Percentiles rank a stretch among this genome's conserved stretches.
phyloP scores from a whole-genome alignment of 2,888 invertebrate species.

The Drosophila rellima region DNA sequence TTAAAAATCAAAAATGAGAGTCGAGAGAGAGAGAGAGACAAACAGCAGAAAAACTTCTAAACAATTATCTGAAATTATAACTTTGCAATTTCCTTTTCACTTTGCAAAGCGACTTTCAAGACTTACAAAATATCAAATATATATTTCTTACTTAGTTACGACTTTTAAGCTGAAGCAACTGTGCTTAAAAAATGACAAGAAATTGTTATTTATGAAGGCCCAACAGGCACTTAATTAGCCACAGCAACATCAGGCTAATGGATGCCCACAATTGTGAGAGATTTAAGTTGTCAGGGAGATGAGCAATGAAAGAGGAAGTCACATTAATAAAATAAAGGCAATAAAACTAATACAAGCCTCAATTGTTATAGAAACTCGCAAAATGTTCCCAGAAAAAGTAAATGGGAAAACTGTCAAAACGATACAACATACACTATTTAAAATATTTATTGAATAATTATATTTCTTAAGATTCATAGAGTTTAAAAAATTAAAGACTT shows the following conservation, averaged over 20 bases:
- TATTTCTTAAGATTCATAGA: no score
- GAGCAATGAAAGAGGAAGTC: constrained; percentile 7
- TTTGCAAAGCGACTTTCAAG: neutral
- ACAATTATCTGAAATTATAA: neutral
- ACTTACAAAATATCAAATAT: constrained; percentile 9
- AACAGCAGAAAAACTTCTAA: neutral
- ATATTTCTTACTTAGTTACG: constrained; percentile 11
- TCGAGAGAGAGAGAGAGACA: neutral
- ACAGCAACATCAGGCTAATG: constrained; percentile 41
- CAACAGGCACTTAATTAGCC: constrained; percentile 66
- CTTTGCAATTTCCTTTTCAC: neutral
- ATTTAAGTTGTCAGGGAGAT: constrained; percentile 45
- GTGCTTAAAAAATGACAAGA: constrained; percentile 32
- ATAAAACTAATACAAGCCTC: constrained; percentile 7
- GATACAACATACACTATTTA: neutral
- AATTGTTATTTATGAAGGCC: constrained; percentile 61
- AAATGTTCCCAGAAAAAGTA: neutral
- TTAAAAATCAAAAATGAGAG: no score
- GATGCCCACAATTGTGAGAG: constrained; percentile 36
- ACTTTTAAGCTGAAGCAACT: constrained; percentile 10
- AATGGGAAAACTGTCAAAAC: neutral
- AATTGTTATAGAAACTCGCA: constrained; percentile 20
- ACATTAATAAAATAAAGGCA: constrained; percentile 6
- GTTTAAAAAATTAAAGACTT: no score
- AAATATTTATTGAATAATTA: no score